A percentile compares a stretch with the other conserved stretches of the same genome.
phyloP scores from a whole-genome alignment of 2,113 vertebrate species.

The Boulengeromyrus knoepffleri region DNA sequence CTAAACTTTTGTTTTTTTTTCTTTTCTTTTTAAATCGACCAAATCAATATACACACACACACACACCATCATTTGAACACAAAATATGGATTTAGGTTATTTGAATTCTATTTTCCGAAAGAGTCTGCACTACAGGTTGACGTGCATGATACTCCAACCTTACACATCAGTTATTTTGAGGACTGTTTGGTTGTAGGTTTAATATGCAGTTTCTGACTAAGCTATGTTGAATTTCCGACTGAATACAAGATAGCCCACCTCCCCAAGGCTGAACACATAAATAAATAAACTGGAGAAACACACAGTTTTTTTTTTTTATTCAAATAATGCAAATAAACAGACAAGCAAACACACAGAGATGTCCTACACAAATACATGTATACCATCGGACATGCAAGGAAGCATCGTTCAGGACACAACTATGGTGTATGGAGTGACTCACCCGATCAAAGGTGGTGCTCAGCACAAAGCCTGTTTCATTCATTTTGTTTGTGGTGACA shows the following conservation, averaged over 20 bases:
- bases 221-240: neutral
- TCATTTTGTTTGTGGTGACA: conserved; percentile 24
- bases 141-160: neutral
- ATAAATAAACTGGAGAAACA: neutral
- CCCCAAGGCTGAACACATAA: neutral
- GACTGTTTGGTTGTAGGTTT: neutral
- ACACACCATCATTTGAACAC: neutral
- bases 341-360: neutral
- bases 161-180: neutral
- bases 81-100: neutral
- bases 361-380: neutral
- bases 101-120: neutral
- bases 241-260: neutral
- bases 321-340: neutral
- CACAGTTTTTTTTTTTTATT: too few species aligned
- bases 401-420: neutral
- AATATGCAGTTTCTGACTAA: neutral
- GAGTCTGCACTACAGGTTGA: neutral
- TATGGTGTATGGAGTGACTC: conserved; percentile 9
- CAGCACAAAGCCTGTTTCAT: rapidly evolving
- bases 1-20: neutral
- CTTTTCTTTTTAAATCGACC: neutral
- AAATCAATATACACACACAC: neutral
- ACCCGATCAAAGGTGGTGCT: conserved; percentile 58
- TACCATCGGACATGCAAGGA: neutral